These are phyloP conservation scores for Phymastichus coffea DNA, from an alignment of 1,140 invertebrate species.

Conservation along the genomic window DNA sequence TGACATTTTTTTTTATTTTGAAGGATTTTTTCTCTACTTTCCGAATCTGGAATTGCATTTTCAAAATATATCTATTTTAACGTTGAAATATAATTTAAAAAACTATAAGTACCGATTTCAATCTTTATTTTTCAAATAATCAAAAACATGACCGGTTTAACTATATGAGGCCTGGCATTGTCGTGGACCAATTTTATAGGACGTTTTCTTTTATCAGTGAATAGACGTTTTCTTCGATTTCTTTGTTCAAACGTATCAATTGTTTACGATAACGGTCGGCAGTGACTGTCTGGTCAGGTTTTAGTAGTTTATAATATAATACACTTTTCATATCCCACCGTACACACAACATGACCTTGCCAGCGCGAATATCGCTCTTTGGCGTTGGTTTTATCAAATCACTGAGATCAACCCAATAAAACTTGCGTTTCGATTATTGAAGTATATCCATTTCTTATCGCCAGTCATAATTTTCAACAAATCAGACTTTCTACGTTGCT, in stretches of 20 bases:
- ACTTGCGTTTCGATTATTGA: background rate
- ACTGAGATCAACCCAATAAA: background rate
- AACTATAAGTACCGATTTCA: too few relatives aligned
- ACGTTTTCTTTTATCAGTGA: constrained; percentile 24
- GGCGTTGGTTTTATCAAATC: background rate
- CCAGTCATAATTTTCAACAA: background rate
- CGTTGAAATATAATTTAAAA: too few relatives aligned
- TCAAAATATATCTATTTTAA: too few relatives aligned
- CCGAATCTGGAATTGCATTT: too few relatives aligned
- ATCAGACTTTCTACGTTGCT: background rate
- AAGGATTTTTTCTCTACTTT: too few relatives aligned
- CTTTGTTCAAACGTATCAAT: constrained; percentile 24
- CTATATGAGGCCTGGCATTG: constrained; percentile 38
- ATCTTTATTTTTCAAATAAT: too few relatives aligned
- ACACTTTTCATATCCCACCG: constrained; percentile 36
- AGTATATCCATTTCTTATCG: too few relatives aligned
- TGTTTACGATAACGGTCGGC: constrained; percentile 30
- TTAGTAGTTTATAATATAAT: constrained; percentile 35
- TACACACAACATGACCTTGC: constrained; percentile 25
- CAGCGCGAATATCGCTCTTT: constrained; percentile 2
- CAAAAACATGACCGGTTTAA: too few relatives aligned
- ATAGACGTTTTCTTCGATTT: constrained; percentile 30
- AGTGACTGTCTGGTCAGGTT: constrained; percentile 34
- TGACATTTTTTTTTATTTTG: too few relatives aligned
- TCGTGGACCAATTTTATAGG: constrained; percentile 40